Evolutionary conservation across 1,140 invertebrate genomes (phyloP), one percentile per base, ranked within the genome.

Genomic region (Neoseiulus cucumeris): DNA sequence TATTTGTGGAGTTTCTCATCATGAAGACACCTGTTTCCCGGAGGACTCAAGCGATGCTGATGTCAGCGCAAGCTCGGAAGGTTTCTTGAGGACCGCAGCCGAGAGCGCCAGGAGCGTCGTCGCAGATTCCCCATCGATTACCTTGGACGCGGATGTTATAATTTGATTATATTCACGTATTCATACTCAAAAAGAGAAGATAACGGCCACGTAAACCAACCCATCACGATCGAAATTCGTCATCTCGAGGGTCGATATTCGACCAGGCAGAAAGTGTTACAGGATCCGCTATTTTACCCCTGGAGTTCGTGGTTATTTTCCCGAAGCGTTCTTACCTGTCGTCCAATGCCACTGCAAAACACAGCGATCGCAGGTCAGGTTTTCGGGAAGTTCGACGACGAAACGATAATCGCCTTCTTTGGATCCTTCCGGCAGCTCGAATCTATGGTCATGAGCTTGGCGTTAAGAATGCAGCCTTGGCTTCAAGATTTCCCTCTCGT

Each of bases 61-160:
- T 83, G 71, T 91, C 89, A 0, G 88, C 83, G 70, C 89, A 91
- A 0, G 85, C 84, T 7, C 88, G 80, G 72, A 91, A 92, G 72
- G 89, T 86, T 73, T 91, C 87, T 74, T 91, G 87, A 0, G 84
- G 83, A 0, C 88, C 88, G 72, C 87, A 91, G 1, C 87, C 87
- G 1, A 89, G 82, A 0, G 80, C 81, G 41, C 82, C 84, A 42
- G 80, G 81, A 42, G 72, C 75, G 67, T 77, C 69, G 7, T 66
- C 67, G 66, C 76, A 75, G 47, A 44, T 72, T 67, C 85, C 87
- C 76, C 76, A 78, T 64, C 74, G 76, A 66, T 76, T 77, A 41
- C 72, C 75, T 47, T 85, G 86, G 79, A 73, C 18, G 14, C 5
- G 4, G 45, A 59, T 2, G 14, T 59, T 17, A n/a, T 20, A 33